A percentile compares a stretch with the other conserved stretches of the same genome.
Evolutionary conservation across 2,888 invertebrate species (phyloP).

Genomic region (Trilocha varians): DNA sequence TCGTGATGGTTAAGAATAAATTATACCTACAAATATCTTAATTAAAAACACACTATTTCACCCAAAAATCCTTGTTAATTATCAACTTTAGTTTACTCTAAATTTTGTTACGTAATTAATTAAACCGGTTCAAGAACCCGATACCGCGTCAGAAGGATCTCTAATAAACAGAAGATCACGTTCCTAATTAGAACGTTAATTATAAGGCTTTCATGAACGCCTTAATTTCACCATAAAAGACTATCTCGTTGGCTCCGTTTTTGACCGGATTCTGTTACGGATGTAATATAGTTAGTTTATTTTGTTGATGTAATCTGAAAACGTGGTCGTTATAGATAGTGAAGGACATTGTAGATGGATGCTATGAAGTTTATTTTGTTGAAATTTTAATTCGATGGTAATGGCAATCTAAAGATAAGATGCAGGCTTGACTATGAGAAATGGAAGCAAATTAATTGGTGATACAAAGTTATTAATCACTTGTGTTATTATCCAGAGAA

Average conservation of each 20-base stretch:
- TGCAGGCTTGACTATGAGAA: no score
- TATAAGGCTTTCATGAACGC: slow-evolving; percentile 66
- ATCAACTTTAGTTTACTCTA: no score
- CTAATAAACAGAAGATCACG: slow-evolving; percentile 68
- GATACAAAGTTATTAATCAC: no score
- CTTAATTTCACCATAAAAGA: slow-evolving; percentile 66
- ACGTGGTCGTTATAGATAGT: neutral
- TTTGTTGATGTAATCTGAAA: neutral
- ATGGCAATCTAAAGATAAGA: no score
- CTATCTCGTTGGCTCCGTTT: slow-evolving; percentile 46
- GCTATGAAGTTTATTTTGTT: neutral
- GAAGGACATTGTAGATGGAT: neutral
- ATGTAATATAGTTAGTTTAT: slow-evolving; percentile 26
- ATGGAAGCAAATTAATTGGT: no score
- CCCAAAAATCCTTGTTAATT: neutral
- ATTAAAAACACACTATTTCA: no score
- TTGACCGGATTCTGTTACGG: slow-evolving; percentile 59
- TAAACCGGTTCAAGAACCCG: slow-evolving; percentile 68
- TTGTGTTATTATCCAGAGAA: no score
- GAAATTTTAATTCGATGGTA: neutral
- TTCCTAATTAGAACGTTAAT: slow-evolving; percentile 71
- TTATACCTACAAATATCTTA: no score
- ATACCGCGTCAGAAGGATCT: slow-evolving; percentile 60
- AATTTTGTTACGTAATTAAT: slow-evolving; percentile 46
- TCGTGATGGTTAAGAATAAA: no score